phyloP scores from a whole-genome alignment of 2,888 invertebrate species.

The Chesias legatella region DNA sequence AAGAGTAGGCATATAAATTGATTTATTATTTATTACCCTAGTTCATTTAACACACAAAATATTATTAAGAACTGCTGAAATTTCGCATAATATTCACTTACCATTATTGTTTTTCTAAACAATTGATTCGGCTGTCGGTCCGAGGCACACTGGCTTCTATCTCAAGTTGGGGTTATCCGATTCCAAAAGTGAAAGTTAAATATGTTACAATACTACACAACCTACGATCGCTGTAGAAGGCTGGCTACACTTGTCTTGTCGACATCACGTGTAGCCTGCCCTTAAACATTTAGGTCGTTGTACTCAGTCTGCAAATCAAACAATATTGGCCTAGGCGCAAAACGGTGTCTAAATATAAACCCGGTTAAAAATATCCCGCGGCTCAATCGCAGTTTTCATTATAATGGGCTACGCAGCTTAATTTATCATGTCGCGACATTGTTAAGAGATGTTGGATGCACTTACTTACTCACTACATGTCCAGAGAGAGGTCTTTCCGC shows the following conservation, averaged over 20 bases:
- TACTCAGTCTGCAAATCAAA: no score
- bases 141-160: slow-evolving; percentile 31
- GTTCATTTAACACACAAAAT: slow-evolving; percentile 14
- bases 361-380: neutral
- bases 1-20: no score
- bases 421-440: no score
- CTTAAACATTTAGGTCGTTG: neutral
- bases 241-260: no score
- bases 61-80: slow-evolving; percentile 11
- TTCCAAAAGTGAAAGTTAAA: slow-evolving; percentile 27
- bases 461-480: no score
- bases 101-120: slow-evolving; percentile 31
- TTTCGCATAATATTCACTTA: slow-evolving; percentile 28
- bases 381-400: slow-evolving; percentile 8
- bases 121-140: slow-evolving; percentile 24
- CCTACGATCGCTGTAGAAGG: neutral
- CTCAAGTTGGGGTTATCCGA: slow-evolving; percentile 9
- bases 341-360: no score
- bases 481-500: no score
- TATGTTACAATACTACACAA: slow-evolving; percentile 13
- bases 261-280: no score
- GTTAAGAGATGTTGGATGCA: no score
- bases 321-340: no score
- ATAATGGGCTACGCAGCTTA: slow-evolving; percentile 9
- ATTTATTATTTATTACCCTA: no score